A percentile compares a stretch with the other conserved stretches of the same genome.
Conservation (phyloP, 1,140 invertebrate genomes). For the Diachasma alloeum region DNA sequence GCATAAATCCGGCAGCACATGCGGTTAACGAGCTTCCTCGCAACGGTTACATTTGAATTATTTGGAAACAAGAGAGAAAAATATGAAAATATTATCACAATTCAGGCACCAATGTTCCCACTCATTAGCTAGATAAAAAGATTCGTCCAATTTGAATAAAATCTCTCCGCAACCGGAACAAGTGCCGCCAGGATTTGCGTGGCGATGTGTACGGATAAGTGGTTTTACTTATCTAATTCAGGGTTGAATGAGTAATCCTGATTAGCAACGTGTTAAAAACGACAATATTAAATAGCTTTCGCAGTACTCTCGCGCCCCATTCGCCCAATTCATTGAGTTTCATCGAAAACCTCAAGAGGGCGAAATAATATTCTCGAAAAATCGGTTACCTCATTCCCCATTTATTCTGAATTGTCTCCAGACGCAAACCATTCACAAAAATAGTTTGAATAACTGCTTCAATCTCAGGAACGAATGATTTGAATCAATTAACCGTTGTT, state of each 20-base stretch:
- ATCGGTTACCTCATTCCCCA: too few relatives aligned
- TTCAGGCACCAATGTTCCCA: neutral
- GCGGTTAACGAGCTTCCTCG: neutral
- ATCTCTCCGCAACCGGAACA: neutral
- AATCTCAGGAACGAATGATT: too few relatives aligned
- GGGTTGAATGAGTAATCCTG: neutral
- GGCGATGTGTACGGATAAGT: neutral
- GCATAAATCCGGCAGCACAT: neutral
- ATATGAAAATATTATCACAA: neutral
- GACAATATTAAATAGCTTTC: neutral
- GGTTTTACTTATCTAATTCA: constrained; percentile 2
- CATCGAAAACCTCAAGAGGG: neutral
- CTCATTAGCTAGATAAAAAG: neutral
- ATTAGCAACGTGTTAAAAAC: neutral
- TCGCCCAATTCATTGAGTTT: neutral
- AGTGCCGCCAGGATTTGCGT: neutral
- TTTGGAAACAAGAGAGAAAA: neutral
- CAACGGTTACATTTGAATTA: neutral
- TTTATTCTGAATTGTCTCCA: neutral
- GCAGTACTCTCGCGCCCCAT: neutral
- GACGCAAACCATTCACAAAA: neutral
- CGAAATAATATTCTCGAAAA: too few relatives aligned
- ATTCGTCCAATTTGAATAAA: neutral
- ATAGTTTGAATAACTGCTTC: too few relatives aligned
- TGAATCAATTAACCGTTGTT: neutral